Evolutionary conservation across 2,797 vertebrate genomes (phyloP), one percentile per base, ranked within the genome.

Genomic region (Sebastes nivosus): DNA sequence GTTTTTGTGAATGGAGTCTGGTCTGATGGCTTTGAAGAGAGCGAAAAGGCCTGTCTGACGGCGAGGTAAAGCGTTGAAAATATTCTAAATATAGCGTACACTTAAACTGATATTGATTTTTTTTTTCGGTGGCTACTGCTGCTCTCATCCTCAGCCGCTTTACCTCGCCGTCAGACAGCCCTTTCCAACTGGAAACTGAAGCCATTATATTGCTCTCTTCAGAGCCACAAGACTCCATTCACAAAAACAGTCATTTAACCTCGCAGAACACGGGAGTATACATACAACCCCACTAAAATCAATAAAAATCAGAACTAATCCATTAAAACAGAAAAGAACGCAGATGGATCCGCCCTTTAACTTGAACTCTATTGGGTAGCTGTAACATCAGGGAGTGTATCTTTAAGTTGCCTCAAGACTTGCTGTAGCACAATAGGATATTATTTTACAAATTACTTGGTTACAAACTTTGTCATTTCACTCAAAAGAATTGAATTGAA

Each of bases 171-270:
- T 46, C 42, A 46, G 42, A 46, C 42, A 18, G 46, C 18, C 8
- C 8, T 52, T 52, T 52, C 18, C 20, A 9, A 52, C 46, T 0
- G 0, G 18, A 0, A 52, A 52, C 7, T 9, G 46, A 52, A 52
- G 46, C 46, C 46, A 7, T 52, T 52, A 52, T 52, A 52, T 52
- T 16, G 46, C 16, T 18, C 14, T 46, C 16, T 46, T 46, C 42
- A 4, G 0, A 20, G 46, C 18, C 20, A 52, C 50, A 8, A 52
- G 50, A 52, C 8, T 52, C 2, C 50, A n/a, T 52, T n/a, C 50
- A 52, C 18, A 52, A 52, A 52, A 52, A 0, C 20, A 52, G 50
- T 2, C 0, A 52, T n/a, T 52, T 52, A 0, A 52, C 20, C 0
- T 52, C 18, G 3, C 46, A 20, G 1, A 50, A 18, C 16, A 18